A percentile compares a stretch with the other conserved stretches of the same genome.
phyloP scores from a whole-genome alignment of 2,888 invertebrate species.

The Pyrrhia umbra region DNA sequence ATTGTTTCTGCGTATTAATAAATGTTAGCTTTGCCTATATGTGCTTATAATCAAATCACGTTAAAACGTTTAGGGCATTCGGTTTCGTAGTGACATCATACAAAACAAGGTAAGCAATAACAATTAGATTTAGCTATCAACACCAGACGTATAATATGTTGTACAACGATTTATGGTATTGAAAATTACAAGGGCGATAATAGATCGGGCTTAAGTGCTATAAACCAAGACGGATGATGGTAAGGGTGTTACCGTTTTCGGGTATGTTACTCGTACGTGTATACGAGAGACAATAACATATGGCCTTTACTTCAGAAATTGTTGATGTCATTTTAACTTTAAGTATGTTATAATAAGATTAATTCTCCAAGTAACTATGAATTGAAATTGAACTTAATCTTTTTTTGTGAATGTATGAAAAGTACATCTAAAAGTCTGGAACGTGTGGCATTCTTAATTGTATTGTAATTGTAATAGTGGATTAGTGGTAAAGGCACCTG shows the following conservation, averaged over 20 bases:
- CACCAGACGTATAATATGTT: conserved; percentile 53
- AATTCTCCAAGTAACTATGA: neutral
- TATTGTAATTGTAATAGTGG: no score
- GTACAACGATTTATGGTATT: conserved; percentile 60
- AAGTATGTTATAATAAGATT: neutral
- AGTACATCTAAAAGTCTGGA: no score
- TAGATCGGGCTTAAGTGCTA: conserved; percentile 43
- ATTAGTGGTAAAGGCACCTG: no score
- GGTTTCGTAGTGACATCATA: conserved; percentile 50
- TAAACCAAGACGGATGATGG: conserved; percentile 40
- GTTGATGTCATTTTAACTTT: conserved; percentile 1
- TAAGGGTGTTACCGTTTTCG: conserved; percentile 10
- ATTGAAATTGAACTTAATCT: no score
- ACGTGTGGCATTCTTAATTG: no score
- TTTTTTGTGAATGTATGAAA: no score
- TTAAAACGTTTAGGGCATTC: conserved; percentile 50
- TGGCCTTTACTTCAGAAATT: neutral
- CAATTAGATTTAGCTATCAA: conserved; percentile 63
- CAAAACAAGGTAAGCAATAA: conserved; percentile 55
- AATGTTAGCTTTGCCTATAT: conserved; percentile 42
- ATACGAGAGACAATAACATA: conserved; percentile 25
- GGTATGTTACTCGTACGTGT: conserved; percentile 28
- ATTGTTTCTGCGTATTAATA: conserved; percentile 61
- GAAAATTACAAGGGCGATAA: conserved; percentile 62
- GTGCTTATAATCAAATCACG: conserved; percentile 49